Conservation (phyloP, 2,797 vertebrate species). For the Serranus cabrilla region DNA sequence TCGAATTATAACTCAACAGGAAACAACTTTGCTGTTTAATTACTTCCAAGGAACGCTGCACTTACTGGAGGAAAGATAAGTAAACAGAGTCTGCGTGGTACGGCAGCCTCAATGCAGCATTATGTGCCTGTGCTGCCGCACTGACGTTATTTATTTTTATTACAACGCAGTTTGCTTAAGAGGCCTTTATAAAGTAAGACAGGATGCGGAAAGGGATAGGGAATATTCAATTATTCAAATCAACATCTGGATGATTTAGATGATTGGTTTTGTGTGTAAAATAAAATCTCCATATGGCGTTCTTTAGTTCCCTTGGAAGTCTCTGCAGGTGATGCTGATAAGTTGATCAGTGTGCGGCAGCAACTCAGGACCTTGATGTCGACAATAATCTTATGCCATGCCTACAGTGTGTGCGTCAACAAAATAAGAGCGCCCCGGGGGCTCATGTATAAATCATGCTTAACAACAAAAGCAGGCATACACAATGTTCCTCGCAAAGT, state of each 20-base stretch:
- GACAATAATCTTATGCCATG: conserved; percentile 25
- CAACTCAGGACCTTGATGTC: conserved; percentile 31
- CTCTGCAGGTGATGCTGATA: conserved; percentile 12
- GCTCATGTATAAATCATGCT: conserved; percentile 45
- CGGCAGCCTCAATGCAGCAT: conserved; percentile 31
- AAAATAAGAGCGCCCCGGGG: conserved; percentile 16
- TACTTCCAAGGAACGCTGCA: conserved; percentile 23
- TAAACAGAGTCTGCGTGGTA: conserved; percentile 9
- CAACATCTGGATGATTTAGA: conserved; percentile 43
- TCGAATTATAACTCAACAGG: conserved; percentile 25
- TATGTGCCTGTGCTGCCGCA: conserved; percentile 5
- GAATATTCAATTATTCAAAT: conserved; percentile 42
- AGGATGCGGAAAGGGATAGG: background rate
- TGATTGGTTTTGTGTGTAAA: conserved; percentile 38
- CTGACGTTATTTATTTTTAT: conserved; percentile 27
- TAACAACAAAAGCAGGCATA: conserved; percentile 27
- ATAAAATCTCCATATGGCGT: conserved; percentile 21
- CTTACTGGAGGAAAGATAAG: conserved; percentile 15
- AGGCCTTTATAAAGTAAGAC: conserved; percentile 36
- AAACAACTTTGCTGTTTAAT: conserved; percentile 48
- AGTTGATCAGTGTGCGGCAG: conserved; percentile 20
- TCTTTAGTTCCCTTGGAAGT: conserved; percentile 22
- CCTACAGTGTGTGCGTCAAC: conserved; percentile 16
- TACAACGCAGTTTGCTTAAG: conserved; percentile 11
- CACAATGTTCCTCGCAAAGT: conserved; percentile 11